Base-by-base conservation (phyloP, 2,113 vertebrate genomes). In the Siphamia tubifer region DNA sequence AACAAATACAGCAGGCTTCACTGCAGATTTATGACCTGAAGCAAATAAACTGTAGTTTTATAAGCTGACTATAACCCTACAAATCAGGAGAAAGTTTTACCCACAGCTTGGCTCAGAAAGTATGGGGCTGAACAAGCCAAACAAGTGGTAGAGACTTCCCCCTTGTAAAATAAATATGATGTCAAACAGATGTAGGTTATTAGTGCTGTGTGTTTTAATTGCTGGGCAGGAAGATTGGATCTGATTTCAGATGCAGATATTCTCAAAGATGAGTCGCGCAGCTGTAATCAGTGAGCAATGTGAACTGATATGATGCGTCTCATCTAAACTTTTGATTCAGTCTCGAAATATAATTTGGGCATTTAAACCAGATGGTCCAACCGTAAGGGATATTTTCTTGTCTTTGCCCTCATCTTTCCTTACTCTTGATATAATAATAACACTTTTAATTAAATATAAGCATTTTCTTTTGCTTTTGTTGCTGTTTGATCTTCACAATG, bases 91-190 rank as follows among this genome's bases (percentile, higher is more conserved):
- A 48, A 25, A 30, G 3, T 0, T 52, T 17, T 5, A 47, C 24
- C 44, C 35, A 48, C 60, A 72, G 21, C 21, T 27, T 51, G 28
- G 21, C 51, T 57, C 8, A 49, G 20, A 54, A 68, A 53, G 32
- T 20, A 30, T 1, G 51, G 17, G 4, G 7, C n/a, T 63, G 42
- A 56, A 45, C 23, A 64, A 72, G 56, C 56, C 62, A 87, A 79
- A 78, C 25, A 20, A 67, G 39, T 47, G 67, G 58, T 57, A 8
- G 39, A 68, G 31, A 67, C 48, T 78, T 68, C 55, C 40, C 76
- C 39, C 16, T 68, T 68, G 27, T 83, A 64, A 88, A 83, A 83
- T 80, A 84, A 90, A 89, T 85, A 82, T 65, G 76, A 82, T 74
- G 76, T 85, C 56, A 79, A 63, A 76, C 84, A 88, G 57, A 90